phyloP scores from a whole-genome alignment of 2,113 vertebrate genomes.

The Anser brachyrhynchus region DNA sequence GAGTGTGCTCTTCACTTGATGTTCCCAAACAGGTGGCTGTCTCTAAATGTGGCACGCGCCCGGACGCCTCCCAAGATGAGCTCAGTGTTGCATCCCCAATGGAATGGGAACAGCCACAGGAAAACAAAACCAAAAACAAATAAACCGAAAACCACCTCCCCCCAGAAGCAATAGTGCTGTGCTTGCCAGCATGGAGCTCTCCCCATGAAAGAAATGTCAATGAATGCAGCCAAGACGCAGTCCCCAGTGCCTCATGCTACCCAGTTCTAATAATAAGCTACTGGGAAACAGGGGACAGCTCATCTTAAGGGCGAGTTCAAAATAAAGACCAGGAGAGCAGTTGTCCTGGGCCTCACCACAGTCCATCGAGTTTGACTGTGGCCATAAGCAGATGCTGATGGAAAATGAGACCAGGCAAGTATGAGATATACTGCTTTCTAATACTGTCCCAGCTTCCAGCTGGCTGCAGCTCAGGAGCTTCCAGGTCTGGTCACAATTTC shows the following conservation, averaged over 20 bases:
- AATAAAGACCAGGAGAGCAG: constrained; percentile 4
- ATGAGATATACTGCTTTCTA: not conserved
- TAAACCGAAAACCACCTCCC: not conserved
- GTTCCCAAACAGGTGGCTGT: constrained; percentile 51
- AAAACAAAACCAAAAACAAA: not conserved
- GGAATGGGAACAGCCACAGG: not conserved
- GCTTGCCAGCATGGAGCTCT: not conserved
- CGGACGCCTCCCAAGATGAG: not conserved
- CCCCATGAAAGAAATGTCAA: not conserved
- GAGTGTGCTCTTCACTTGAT: constrained; percentile 13
- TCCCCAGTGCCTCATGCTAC: constrained; percentile 29
- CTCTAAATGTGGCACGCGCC: not conserved
- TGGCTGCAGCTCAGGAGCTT: not conserved
- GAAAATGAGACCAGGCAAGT: not conserved
- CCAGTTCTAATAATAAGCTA: constrained; percentile 55
- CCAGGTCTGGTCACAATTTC: not conserved
- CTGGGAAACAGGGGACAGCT: constrained; percentile 6
- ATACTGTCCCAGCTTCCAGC: not conserved
- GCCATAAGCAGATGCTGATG: not conserved
- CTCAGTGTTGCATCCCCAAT: not conserved
- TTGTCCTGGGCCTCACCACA: not conserved
- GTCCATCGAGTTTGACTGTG: not conserved
- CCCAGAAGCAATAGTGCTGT: not conserved
- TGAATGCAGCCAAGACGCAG: fast-evolving
- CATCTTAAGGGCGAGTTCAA: not conserved